phyloP scores from a whole-genome alignment of 2,113 vertebrate species.

The Xenopus borealis region DNA sequence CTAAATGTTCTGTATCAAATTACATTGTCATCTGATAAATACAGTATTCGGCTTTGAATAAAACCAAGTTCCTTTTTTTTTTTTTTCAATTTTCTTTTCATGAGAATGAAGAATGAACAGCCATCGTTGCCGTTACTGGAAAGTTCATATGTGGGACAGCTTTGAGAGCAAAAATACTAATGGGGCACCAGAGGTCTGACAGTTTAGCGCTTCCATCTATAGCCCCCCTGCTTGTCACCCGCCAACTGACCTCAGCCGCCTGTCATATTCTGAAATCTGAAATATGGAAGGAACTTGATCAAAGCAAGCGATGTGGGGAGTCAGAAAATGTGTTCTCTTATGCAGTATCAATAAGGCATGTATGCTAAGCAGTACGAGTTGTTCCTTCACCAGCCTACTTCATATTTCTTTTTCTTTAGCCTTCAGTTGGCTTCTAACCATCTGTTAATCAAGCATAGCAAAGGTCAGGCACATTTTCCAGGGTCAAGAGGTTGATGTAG shows the following conservation, averaged over 20 bases:
- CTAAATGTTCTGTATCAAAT: no score
- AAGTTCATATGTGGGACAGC: constrained; percentile 6
- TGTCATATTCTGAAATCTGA: constrained; percentile 15
- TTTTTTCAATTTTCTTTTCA: background rate
- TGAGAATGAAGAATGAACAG: background rate
- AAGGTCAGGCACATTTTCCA: constrained; percentile 41
- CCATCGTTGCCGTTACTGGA: background rate
- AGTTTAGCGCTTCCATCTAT: background rate
- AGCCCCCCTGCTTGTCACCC: constrained; percentile 10
- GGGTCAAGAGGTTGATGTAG: constrained; percentile 35
- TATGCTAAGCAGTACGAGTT: constrained; percentile 19
- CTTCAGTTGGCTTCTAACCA: constrained; percentile 38
- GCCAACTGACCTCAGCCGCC: constrained; percentile 2
- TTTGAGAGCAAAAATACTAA: background rate
- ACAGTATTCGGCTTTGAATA: no score
- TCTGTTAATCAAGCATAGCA: constrained; percentile 35
- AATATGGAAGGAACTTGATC: constrained; percentile 23
- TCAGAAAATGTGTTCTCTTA: constrained; percentile 17
- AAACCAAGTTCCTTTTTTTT: no score
- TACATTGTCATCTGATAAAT: no score
- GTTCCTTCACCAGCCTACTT: constrained; percentile 20
- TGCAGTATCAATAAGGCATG: constrained; percentile 22
- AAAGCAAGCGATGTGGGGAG: constrained; percentile 9
- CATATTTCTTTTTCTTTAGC: constrained; percentile 30
- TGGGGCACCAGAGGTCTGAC: background rate